A percentile compares a stretch with the other conserved stretches of the same genome.
phyloP scores from a whole-genome alignment of 2,888 invertebrate species.

The Cheilosia vernalis region DNA sequence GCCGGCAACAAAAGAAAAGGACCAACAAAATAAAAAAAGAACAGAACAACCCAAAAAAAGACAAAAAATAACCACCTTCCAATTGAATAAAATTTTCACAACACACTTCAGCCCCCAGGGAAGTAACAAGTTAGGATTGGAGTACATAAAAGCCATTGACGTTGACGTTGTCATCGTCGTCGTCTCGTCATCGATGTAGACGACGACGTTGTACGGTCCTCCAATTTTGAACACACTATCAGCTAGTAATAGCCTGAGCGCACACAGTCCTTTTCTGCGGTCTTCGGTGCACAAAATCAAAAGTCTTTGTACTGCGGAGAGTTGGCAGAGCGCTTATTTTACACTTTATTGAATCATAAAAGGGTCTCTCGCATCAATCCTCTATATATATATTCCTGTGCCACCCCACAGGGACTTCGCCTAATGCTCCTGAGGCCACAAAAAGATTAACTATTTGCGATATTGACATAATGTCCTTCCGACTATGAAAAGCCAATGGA shows the following conservation, averaged over 20 bases:
- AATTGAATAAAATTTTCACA: constrained; percentile 73
- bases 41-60: neutral
- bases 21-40: constrained; percentile 32
- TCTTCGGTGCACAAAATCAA: constrained; percentile 71
- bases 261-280: constrained; percentile 67
- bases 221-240: constrained; percentile 40
- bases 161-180: constrained; percentile 17
- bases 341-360: constrained; percentile 74
- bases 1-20: constrained; percentile 48
- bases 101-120: constrained; percentile 61
- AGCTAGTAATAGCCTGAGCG: constrained; percentile 49
- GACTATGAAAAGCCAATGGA: constrained; percentile 59
- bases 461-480: constrained; percentile 72
- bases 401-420: neutral
- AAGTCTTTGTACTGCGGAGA: constrained; percentile 65
- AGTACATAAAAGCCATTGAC: constrained; percentile 73
- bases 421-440: constrained; percentile 60
- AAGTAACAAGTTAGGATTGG: constrained; percentile 67
- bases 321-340: constrained; percentile 68
- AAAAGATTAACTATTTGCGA: constrained; percentile 71
- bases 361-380: constrained; percentile 38
- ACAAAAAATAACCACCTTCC: constrained; percentile 53
- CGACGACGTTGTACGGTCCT: constrained; percentile 49
- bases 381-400: neutral
- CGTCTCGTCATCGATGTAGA: constrained; percentile 14